Percentiles rank a stretch among this genome's conserved stretches.
Evolutionary conservation across 2,888 invertebrate species (phyloP).

Genomic region (Athalia circularis): DNA sequence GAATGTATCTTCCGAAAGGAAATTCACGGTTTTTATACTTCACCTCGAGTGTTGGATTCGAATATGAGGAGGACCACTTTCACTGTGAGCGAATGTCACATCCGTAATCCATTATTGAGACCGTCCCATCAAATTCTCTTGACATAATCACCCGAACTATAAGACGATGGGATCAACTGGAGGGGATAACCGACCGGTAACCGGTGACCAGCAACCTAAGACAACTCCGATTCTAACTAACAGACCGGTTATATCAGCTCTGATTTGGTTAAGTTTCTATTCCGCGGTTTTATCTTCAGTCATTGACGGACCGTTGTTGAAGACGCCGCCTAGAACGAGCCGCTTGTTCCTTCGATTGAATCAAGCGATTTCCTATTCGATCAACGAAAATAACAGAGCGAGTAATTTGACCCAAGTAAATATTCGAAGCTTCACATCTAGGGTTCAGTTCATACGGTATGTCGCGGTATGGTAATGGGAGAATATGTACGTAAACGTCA

Average conservation of each 20-base stretch:
- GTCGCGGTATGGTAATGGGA: background rate
- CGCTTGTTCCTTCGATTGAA: no score
- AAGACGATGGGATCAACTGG: background rate
- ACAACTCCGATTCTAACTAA: no score
- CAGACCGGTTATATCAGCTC: no score
- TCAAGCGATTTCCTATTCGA: no score
- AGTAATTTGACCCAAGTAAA: no score
- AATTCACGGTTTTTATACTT: constrained; percentile 60
- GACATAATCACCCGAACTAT: constrained; percentile 26
- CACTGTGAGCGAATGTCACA: constrained; percentile 49
- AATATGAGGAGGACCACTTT: constrained; percentile 55
- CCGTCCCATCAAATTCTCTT: constrained; percentile 6
- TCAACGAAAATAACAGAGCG: no score
- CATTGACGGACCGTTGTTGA: no score
- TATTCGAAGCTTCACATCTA: background rate
- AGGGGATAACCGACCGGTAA: constrained; percentile 1
- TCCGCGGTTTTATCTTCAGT: no score
- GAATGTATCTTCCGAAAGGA: constrained; percentile 56
- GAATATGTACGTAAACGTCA: constrained; percentile 11
- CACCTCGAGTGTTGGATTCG: background rate
- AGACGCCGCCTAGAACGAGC: no score
- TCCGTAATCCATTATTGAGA: background rate
- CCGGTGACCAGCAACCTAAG: background rate
- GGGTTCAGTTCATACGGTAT: background rate
- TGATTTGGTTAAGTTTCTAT: no score